Evolutionary conservation across 2,113 vertebrate species (phyloP).

Genomic region (Aptenodytes patagonicus): DNA sequence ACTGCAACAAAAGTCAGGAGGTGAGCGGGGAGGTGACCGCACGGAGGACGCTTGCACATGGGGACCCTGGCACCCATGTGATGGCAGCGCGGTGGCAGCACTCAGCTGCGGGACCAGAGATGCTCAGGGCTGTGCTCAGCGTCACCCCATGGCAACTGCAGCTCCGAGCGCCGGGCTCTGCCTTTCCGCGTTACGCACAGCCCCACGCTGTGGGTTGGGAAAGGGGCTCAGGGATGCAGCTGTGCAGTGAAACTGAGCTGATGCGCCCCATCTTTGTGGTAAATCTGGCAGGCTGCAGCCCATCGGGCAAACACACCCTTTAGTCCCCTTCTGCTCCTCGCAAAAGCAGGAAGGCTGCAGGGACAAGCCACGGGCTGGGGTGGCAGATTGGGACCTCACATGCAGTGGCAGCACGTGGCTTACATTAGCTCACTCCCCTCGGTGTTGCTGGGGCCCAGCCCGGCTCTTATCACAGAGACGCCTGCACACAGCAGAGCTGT

Average conservation of each 20-base stretch:
- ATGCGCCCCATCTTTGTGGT: not conserved
- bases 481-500: not conserved
- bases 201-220: rapidly evolving
- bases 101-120: not conserved
- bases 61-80: rapidly evolving
- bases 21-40: rapidly evolving
- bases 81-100: rapidly evolving
- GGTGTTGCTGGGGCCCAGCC: not conserved
- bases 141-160: not conserved
- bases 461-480: rapidly evolving
- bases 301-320: no score
- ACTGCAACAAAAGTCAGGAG: not conserved
- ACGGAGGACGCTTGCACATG: rapidly evolving
- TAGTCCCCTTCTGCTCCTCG: not conserved
- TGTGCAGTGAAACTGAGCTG: not conserved
- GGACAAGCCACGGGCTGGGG: not conserved
- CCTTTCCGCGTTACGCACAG: not conserved
- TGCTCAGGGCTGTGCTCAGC: not conserved
- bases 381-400: rapidly evolving
- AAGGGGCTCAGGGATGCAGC: rapidly evolving
- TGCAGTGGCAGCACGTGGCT: not conserved
- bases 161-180: not conserved
- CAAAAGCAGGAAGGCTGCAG: not conserved
- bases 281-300: not conserved
- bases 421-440: rapidly evolving